These are phyloP conservation scores for Drosophila longiperda DNA, from an alignment of 2,888 invertebrate species.

Conservation along the genomic window DNA sequence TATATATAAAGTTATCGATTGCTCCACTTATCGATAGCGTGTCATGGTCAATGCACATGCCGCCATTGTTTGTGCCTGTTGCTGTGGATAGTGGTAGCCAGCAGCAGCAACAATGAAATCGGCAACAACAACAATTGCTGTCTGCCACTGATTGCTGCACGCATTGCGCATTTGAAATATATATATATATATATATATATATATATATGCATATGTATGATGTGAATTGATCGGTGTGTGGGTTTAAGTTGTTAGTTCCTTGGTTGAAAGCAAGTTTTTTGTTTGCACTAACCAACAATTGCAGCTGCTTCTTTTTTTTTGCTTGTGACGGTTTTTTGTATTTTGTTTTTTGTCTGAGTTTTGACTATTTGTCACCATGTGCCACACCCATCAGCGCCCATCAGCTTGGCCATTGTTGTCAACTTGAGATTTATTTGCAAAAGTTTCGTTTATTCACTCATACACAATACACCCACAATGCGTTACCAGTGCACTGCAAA, in stretches of 20 bases:
- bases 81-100: background rate
- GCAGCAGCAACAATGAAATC: background rate
- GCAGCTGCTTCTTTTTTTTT: slow-evolving; percentile 3
- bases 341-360: background rate
- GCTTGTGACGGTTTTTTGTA: slow-evolving; percentile 15
- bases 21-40: slow-evolving; percentile 22
- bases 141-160: background rate
- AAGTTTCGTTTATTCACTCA: slow-evolving; percentile 11
- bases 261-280: slow-evolving; percentile 1
- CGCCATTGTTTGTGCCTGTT: background rate
- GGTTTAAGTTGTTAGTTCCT: background rate
- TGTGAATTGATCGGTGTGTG: background rate
- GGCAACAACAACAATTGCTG: slow-evolving; percentile 1
- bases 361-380: slow-evolving; percentile 5
- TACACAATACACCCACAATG: slow-evolving; percentile 14
- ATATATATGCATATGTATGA: background rate
- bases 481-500: slow-evolving; percentile 5
- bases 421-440: slow-evolving; percentile 24
- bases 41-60: background rate
- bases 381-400: slow-evolving; percentile 15
- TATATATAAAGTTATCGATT: slow-evolving; percentile 20
- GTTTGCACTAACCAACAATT: slow-evolving; percentile 19
- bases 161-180: slow-evolving; percentile 7
- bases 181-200: background rate
- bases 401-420: slow-evolving; percentile 30